A percentile compares a stretch with the other conserved stretches of the same genome.
Conservation (phyloP, 2,113 vertebrate species). For the Laticauda colubrina region DNA sequence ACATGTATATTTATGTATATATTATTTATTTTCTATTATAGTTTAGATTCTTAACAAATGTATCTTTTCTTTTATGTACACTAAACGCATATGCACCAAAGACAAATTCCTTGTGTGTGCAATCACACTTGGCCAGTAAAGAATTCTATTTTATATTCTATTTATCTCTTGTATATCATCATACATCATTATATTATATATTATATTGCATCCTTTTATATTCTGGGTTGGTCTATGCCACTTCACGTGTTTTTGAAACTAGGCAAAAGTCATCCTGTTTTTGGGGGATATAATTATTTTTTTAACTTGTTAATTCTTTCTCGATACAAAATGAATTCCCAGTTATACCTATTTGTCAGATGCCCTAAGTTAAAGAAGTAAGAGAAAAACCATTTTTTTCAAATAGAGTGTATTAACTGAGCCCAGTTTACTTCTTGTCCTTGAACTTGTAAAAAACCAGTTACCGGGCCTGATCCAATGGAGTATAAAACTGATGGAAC, state of each 20-base stretch:
- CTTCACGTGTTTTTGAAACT: neutral
- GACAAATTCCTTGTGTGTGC: no score
- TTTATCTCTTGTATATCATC: no score
- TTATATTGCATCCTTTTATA: neutral
- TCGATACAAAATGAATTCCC: neutral
- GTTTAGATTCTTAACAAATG: no score
- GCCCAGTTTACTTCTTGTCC: neutral
- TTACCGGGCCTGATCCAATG: neutral
- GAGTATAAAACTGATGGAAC: neutral
- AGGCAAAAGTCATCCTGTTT: neutral
- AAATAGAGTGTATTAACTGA: neutral
- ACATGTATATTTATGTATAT: no score
- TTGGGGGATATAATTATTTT: neutral
- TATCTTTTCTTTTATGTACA: no score
- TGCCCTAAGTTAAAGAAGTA: neutral
- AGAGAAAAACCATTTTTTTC: neutral
- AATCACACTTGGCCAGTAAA: no score
- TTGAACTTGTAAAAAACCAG: neutral
- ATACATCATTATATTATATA: no score
- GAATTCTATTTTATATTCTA: no score
- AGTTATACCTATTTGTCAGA: neutral
- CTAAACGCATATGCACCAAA: no score
- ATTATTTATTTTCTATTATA: no score
- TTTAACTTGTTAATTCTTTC: neutral
- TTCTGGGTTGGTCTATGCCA: neutral